These are phyloP conservation scores for Tyto alba DNA, from an alignment of 2,113 vertebrate genomes.

Conservation along the genomic window DNA sequence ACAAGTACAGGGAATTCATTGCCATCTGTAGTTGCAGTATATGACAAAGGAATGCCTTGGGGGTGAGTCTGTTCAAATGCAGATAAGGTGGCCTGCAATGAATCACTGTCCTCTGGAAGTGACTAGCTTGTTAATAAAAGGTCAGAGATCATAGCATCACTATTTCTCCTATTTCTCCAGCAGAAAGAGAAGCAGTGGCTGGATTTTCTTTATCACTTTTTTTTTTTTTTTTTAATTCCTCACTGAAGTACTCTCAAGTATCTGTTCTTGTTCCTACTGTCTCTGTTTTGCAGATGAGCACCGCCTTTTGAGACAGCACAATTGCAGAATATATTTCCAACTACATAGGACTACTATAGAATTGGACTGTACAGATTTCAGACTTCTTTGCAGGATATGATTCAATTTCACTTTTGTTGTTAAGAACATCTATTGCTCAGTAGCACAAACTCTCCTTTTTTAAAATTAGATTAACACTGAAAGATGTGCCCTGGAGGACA, in stretches of 20 bases:
- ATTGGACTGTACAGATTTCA: neutral
- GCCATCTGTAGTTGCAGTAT: neutral
- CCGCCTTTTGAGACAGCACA: neutral
- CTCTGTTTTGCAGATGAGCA: neutral
- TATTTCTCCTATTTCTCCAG: neutral
- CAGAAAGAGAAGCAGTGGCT: neutral
- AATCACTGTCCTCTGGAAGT: conserved; percentile 52
- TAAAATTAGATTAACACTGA: neutral
- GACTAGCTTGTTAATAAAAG: conserved; percentile 40
- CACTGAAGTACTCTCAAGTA: neutral
- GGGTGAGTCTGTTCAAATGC: conserved; percentile 11
- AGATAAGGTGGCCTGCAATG: conserved; percentile 53
- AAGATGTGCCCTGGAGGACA: neutral
- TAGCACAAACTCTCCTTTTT: neutral
- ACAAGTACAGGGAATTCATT: neutral
- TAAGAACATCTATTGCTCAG: neutral
- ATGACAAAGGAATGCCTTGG: conserved; percentile 38
- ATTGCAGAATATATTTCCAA: neutral
- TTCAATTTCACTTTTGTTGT: neutral
- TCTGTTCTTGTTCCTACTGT: neutral
- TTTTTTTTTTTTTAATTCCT: neutral
- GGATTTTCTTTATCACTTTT: neutral
- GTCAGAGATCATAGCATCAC: conserved; percentile 28
- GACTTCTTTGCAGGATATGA: neutral
- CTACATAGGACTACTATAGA: neutral